Evolutionary conservation across 2,113 vertebrate species (phyloP).

Genomic region (Neomonachus schauinslandi): DNA sequence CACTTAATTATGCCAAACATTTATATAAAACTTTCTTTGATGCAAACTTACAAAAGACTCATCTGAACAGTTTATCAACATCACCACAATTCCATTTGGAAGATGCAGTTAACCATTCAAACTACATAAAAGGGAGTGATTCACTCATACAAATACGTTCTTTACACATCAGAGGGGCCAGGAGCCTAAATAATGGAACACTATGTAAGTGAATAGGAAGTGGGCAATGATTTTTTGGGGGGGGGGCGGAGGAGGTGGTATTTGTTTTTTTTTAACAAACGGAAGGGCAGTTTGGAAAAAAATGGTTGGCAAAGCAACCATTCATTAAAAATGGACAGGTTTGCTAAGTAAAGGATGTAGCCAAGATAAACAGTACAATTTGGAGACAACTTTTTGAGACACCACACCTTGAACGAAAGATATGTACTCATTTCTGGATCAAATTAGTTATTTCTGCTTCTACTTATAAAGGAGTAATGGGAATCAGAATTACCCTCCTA

Average conservation of each 20-base stretch:
- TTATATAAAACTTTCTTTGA: conserved; percentile 65
- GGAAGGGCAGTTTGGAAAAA: neutral
- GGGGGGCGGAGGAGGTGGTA: neutral
- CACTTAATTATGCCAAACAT: conserved; percentile 45
- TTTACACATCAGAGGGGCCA: conserved; percentile 10
- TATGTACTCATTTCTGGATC: neutral
- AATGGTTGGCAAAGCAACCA: conserved; percentile 1
- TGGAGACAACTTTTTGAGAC: neutral
- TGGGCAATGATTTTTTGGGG: neutral
- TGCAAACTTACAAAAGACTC: conserved; percentile 42
- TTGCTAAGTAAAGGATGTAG: neutral
- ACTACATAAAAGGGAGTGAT: conserved; percentile 52
- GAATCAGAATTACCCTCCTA: neutral
- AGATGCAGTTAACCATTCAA: conserved; percentile 55
- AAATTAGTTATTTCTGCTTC: conserved; percentile 39
- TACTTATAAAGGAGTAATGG: neutral
- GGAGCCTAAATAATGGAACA: neutral
- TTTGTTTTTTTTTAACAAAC: neutral
- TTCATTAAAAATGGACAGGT: conserved; percentile 9
- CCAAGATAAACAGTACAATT: neutral
- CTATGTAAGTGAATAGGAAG: conserved; percentile 35
- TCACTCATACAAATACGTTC: neutral
- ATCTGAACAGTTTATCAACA: conserved; percentile 40
- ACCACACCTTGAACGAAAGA: neutral
- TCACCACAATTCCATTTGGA: conserved; percentile 53